These are phyloP conservation scores for Colletes collaris DNA, from an alignment of 2,888 invertebrate genomes.

Conservation along the genomic window DNA sequence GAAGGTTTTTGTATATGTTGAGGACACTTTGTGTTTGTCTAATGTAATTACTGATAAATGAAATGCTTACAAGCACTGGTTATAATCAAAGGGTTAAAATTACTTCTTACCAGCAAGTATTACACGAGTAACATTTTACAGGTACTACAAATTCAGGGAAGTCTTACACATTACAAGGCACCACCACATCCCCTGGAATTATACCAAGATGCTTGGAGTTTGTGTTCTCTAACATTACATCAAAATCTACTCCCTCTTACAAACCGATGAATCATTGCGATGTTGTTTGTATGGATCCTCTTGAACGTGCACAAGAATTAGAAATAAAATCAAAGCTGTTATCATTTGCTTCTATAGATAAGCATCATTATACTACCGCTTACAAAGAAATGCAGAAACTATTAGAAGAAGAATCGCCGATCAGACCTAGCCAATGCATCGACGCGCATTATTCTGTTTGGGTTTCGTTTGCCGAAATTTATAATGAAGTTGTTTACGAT, in stretches of 20 bases:
- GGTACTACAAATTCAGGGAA: constrained; percentile 96
- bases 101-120: not conserved
- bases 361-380: constrained; percentile 73
- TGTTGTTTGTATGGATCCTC: constrained; percentile 67
- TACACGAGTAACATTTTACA: constrained; percentile 45
- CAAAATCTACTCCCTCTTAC: constrained; percentile 69
- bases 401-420: constrained; percentile 75
- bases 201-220: constrained; percentile 87
- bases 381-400: constrained; percentile 79
- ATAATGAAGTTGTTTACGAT: constrained; percentile 95
- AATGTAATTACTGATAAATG: too few species aligned
- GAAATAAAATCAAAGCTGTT: constrained; percentile 76
- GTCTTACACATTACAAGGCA: constrained; percentile 92
- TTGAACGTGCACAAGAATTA: constrained; percentile 73
- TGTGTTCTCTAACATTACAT: constrained; percentile 82
- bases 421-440: constrained; percentile 64
- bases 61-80: too few species aligned
- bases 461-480: constrained; percentile 96
- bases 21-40: too few species aligned
- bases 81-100: not conserved
- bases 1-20: too few species aligned
- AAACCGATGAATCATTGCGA: constrained; percentile 77
- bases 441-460: constrained; percentile 85
- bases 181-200: constrained; percentile 87
- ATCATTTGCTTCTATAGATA: constrained; percentile 75